Evolutionary conservation across 2,113 vertebrate species (phyloP).

Genomic region (Tyrannus savana): DNA sequence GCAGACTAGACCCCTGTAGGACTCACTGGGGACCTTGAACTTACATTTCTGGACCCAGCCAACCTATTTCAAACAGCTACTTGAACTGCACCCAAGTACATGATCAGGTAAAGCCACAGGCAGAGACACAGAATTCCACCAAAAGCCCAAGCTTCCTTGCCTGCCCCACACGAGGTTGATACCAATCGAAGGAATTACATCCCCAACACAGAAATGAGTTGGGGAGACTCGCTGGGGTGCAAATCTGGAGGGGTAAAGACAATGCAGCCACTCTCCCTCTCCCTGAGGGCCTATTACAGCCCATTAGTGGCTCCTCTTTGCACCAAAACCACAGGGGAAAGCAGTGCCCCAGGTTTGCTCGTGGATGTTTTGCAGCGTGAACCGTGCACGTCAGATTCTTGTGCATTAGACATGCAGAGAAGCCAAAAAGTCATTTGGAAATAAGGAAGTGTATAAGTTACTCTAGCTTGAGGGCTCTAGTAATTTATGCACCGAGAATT

Average conservation of each 20-base stretch:
- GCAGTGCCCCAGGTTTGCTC: not conserved
- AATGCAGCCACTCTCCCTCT: not conserved
- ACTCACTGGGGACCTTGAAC: not conserved
- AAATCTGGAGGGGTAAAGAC: not conserved
- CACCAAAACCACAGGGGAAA: not conserved
- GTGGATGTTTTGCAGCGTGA: not conserved
- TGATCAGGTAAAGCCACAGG: not conserved
- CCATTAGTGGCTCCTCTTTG: not conserved
- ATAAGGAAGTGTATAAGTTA: constrained; percentile 31
- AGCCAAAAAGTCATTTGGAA: constrained; percentile 52
- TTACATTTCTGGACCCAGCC: not conserved
- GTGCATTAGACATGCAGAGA: not conserved
- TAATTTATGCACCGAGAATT: constrained; percentile 72
- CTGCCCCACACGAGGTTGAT: not conserved
- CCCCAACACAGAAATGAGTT: not conserved
- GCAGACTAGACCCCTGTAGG: rapidly evolving
- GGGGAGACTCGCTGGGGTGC: not conserved
- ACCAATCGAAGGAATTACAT: not conserved
- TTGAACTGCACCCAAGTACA: not conserved
- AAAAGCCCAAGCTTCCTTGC: not conserved
- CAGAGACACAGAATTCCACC: not conserved
- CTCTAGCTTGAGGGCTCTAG: constrained; percentile 51
- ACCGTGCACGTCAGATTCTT: not conserved
- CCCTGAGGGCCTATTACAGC: not conserved
- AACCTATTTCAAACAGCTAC: not conserved